Evolutionary conservation across 2,113 vertebrate species (phyloP).

Genomic region (Ameiurus melas): DNA sequence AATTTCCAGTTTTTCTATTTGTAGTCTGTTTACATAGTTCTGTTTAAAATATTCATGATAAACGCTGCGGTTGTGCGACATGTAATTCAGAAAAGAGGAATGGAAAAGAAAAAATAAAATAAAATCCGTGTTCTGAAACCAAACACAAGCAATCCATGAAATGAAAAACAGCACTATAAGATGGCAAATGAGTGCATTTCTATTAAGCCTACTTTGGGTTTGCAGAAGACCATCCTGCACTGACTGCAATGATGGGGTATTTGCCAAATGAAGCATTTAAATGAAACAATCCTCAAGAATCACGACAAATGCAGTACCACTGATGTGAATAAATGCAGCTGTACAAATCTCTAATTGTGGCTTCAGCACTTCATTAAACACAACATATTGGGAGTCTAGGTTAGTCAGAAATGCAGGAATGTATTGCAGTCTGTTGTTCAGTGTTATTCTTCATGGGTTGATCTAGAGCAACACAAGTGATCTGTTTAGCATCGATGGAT

Average conservation of each 20-base stretch:
- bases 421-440: neutral
- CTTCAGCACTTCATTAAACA: constrained; percentile 29
- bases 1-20: neutral
- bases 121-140: neutral
- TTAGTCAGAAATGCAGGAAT: neutral
- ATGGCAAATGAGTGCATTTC: neutral
- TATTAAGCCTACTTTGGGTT: neutral
- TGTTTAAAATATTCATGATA: constrained; percentile 5
- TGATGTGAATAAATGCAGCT: constrained; percentile 17
- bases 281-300: neutral
- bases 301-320: neutral
- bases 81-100: neutral
- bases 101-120: neutral
- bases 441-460: neutral
- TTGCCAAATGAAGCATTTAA: constrained; percentile 29
- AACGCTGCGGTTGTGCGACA: neutral
- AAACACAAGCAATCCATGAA: neutral
- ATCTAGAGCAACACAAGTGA: neutral
- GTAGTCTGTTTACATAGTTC: neutral
- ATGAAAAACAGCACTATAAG: constrained; percentile 3
- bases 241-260: neutral
- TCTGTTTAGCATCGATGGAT: neutral
- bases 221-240: neutral
- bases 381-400: neutral
- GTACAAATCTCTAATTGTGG: neutral